Conservation (phyloP, 2,888 invertebrate genomes). For the Sclerodermus sp. region DNA sequence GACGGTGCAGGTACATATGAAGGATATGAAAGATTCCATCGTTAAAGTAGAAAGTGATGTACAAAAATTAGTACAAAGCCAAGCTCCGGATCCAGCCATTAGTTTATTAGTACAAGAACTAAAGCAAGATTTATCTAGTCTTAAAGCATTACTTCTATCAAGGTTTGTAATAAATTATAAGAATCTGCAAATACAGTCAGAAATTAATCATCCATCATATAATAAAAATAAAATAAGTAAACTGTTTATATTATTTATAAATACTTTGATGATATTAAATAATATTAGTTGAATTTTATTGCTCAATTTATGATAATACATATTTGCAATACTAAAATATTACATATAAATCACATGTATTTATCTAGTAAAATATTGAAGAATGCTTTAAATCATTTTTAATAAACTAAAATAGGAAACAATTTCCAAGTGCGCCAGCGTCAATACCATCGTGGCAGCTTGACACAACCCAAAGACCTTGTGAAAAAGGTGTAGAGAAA, state of each 20-base stretch:
- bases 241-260: too few relatives aligned
- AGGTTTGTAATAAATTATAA: constrained; percentile 38
- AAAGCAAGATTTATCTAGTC: constrained; percentile 53
- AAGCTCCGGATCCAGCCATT: constrained; percentile 43
- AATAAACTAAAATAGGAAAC: constrained; percentile 64
- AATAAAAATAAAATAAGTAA: too few relatives aligned
- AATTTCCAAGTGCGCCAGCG: constrained; percentile 70
- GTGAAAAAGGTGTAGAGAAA: constrained; percentile 46
- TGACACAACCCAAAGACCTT: constrained; percentile 55
- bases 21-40: constrained; percentile 68
- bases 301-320: too few relatives aligned
- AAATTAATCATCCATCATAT: too few relatives aligned
- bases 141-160: constrained; percentile 51
- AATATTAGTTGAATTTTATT: too few relatives aligned
- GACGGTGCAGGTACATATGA: constrained; percentile 64
- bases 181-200: too few relatives aligned
- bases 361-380: too few relatives aligned
- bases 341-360: too few relatives aligned
- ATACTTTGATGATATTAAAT: too few relatives aligned
- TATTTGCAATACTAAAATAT: too few relatives aligned
- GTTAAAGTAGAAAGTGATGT: constrained; percentile 69
- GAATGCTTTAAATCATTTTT: too few relatives aligned
- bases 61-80: constrained; percentile 54
- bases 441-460: constrained; percentile 84
- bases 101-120: constrained; percentile 51